Evolutionary conservation across 2,797 vertebrate species (phyloP).

Genomic region (Oreochromis mossambicus): DNA sequence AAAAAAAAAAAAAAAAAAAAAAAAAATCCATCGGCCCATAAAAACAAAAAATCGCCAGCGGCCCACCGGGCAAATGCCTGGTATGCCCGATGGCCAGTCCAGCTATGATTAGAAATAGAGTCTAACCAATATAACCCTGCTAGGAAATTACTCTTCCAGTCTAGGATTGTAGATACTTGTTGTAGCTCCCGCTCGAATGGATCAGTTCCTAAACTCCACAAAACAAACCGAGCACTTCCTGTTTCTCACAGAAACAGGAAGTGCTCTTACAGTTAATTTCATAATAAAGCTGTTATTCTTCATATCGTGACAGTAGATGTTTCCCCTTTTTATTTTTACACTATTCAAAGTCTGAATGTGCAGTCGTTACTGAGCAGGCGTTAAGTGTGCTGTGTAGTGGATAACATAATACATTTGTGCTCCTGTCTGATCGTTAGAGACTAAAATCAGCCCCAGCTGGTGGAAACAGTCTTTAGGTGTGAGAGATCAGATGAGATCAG

Average conservation of each 20-base stretch:
- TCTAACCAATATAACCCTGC: neutral
- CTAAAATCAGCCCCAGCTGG: neutral
- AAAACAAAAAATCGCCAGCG: no score
- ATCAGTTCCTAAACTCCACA: neutral
- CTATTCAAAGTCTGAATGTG: neutral
- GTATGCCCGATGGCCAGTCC: no score
- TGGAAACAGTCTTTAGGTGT: neutral
- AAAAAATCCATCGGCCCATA: no score
- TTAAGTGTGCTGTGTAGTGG: neutral
- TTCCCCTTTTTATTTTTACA: neutral
- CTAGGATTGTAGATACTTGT: no score
- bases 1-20: no score
- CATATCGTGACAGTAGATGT: neutral
- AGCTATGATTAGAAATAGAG: neutral
- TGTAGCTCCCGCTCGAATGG: no score
- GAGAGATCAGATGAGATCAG: neutral
- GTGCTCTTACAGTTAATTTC: neutral
- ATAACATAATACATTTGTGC: neutral
- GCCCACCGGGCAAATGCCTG: no score
- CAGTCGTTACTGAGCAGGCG: neutral
- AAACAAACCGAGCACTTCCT: neutral
- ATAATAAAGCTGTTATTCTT: neutral
- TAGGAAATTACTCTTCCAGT: neutral
- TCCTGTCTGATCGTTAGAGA: neutral
- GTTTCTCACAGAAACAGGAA: neutral